Conservation (phyloP, 2,797 vertebrate genomes). For the Gallinago solitaria region DNA sequence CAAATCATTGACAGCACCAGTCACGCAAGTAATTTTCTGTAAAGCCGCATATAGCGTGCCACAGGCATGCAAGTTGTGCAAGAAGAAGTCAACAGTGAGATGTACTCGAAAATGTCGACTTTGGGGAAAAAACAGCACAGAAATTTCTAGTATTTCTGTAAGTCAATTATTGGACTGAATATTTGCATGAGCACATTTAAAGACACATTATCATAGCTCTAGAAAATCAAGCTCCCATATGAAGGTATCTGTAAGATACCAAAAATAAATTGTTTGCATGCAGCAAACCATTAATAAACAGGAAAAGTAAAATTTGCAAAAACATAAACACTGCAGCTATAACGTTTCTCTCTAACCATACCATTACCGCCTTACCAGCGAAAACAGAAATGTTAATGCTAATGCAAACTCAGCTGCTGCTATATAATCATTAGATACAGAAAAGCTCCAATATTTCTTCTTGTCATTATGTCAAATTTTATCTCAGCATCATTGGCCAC, state of each 20-base stretch:
- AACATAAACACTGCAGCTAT: conserved; percentile 50
- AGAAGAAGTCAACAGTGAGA: neutral
- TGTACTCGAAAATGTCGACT: neutral
- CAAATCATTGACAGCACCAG: neutral
- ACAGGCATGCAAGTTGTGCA: neutral
- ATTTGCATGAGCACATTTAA: neutral
- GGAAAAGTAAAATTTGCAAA: conserved; percentile 48
- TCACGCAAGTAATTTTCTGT: neutral
- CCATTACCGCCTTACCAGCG: conserved; percentile 31
- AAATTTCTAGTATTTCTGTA: neutral
- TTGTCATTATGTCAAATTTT: neutral
- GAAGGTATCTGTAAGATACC: neutral
- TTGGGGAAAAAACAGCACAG: neutral
- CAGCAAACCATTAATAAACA: conserved; percentile 48
- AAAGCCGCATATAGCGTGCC: neutral
- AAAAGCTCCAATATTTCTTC: conserved; percentile 1
- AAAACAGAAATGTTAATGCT: conserved; percentile 54
- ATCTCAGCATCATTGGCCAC: neutral
- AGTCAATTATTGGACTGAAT: neutral
- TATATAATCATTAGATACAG: conserved; percentile 63
- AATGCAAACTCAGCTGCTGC: conserved; percentile 63
- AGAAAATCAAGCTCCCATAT: conserved; percentile 7
- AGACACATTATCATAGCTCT: neutral
- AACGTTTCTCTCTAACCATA: conserved; percentile 27
- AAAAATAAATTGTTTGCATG: neutral